Percentiles rank a stretch among this genome's conserved stretches.
phyloP scores from a whole-genome alignment of 2,888 invertebrate species.

The Rutpela maculata region DNA sequence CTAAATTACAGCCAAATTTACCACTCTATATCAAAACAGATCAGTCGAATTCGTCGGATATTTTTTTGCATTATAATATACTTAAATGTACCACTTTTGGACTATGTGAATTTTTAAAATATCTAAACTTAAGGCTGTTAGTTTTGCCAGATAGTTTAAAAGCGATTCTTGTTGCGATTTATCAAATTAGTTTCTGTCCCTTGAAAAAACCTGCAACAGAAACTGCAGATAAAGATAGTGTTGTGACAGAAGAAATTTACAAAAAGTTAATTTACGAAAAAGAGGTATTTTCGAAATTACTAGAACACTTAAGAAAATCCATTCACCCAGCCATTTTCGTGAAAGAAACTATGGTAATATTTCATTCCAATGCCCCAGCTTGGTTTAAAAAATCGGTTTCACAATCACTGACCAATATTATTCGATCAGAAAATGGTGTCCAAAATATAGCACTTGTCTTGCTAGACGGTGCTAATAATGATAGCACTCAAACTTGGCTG shows the following conservation, averaged over 20 bases:
- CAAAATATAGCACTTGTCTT: slow-evolving; percentile 80
- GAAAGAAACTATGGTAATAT: slow-evolving; percentile 82
- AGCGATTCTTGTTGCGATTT: slow-evolving; percentile 80
- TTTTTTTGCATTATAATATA: slow-evolving; percentile 75
- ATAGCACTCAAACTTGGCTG: slow-evolving; percentile 80
- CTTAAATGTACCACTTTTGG: slow-evolving; percentile 75
- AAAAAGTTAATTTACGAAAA: slow-evolving; percentile 75
- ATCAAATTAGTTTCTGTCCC: slow-evolving; percentile 83
- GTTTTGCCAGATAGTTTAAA: slow-evolving; percentile 77
- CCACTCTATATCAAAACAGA: slow-evolving; percentile 58
- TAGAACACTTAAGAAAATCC: slow-evolving; percentile 76
- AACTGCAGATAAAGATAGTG: slow-evolving; percentile 66
- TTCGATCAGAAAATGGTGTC: slow-evolving; percentile 80
- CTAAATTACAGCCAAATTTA: slow-evolving; percentile 78
- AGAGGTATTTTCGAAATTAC: slow-evolving; percentile 74
- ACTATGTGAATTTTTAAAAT: slow-evolving; percentile 74
- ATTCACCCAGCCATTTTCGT: slow-evolving; percentile 80
- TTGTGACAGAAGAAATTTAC: slow-evolving; percentile 78
- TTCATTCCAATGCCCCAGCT: slow-evolving; percentile 76
- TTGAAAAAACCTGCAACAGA: slow-evolving; percentile 77
- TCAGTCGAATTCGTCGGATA: slow-evolving; percentile 64
- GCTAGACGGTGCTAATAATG: slow-evolving; percentile 71
- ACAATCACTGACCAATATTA: slow-evolving; percentile 77
- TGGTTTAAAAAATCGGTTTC: slow-evolving; percentile 81
- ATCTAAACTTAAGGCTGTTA: slow-evolving; percentile 76